phyloP scores from a whole-genome alignment of 2,113 vertebrate genomes.

The Cnemophilus loriae region DNA sequence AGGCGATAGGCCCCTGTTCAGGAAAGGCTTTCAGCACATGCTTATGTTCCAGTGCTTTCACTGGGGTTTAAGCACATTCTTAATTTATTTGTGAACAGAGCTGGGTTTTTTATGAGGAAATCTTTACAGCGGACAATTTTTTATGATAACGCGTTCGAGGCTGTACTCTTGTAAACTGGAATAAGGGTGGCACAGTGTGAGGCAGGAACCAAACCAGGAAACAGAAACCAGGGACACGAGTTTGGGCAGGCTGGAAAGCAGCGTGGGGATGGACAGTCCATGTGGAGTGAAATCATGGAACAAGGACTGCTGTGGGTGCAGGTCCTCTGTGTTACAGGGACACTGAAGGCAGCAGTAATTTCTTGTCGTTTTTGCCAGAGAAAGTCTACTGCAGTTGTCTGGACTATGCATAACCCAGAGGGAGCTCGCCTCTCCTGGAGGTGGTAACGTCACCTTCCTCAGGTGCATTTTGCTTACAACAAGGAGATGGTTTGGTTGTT shows the following conservation, averaged over 20 bases:
- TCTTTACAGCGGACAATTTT: slow-evolving; percentile 47
- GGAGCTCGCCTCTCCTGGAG: not conserved
- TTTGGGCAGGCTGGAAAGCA: not conserved
- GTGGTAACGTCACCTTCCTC: not conserved
- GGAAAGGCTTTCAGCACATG: slow-evolving; percentile 49
- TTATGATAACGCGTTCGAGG: not conserved
- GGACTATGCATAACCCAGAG: not conserved
- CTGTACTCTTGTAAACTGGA: slow-evolving; percentile 14
- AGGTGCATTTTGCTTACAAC: not conserved
- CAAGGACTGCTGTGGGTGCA: not conserved
- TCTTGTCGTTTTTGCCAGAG: not conserved
- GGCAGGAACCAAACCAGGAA: not conserved
- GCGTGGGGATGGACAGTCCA: rapidly evolving
- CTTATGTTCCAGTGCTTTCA: slow-evolving; percentile 36
- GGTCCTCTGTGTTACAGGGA: not conserved
- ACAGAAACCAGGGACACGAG: not conserved
- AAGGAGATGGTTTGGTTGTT: not conserved
- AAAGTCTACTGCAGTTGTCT: not conserved
- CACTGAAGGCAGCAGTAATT: not conserved
- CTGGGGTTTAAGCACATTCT: slow-evolving; percentile 40
- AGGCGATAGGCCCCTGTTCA: not conserved
- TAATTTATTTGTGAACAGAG: slow-evolving; percentile 63
- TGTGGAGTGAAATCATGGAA: not conserved
- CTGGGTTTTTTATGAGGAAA: slow-evolving; percentile 20
- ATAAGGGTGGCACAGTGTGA: slow-evolving; percentile 12